Base-by-base conservation (phyloP, 53 echinoderm and acorn worm species). In the Hippasteria phrygiana region DNA sequence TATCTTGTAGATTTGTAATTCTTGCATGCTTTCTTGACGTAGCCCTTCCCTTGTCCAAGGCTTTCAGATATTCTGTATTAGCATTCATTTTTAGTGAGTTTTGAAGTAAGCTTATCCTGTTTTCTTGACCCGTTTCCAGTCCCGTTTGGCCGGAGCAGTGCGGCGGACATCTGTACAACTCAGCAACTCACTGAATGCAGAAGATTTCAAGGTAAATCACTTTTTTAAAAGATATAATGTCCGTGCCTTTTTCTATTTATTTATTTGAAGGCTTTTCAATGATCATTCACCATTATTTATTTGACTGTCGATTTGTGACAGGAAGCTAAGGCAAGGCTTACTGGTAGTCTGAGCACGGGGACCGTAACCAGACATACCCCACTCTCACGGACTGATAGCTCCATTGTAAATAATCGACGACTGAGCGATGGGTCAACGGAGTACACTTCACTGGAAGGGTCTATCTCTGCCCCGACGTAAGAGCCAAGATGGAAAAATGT, bases 321-420 rank as follows among this genome's bases (percentile, higher is more conserved):
- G 89, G 72, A 78, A 38, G 66, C 92, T 72, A 80, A 90, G 87
- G 79, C 92, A 62, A 66, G 77, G 87, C 47, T 94, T 26, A 37
- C 93, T 63, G 53, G 73, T 78, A 82, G 94, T 78, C 76, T 94
- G 69, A 72, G 91, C 70, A 18, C 63, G 16, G 79, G 79, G 8
- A 29, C 29, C 53, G 27, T 32, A 1, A 27, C 13, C 39, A n/a
- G 85, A 69, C 70, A 71, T 50, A 22, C 26, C 24, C 62, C 79
- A 12, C 27, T 79, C 33, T 1, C 51, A 24, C 69, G 71, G 37
- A 70, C 85, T 9, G 85, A 85, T 22, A 85, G 70, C 71, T 16
- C 69, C 2, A 36, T 50, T 28, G 35, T 85, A 14, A 27, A 48
- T 39, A 69, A 53, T 13, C 46, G 85, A 50, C 71, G 85, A 16